Conservation (phyloP, 2,113 vertebrate species). For the Oreocharis arfaki region DNA sequence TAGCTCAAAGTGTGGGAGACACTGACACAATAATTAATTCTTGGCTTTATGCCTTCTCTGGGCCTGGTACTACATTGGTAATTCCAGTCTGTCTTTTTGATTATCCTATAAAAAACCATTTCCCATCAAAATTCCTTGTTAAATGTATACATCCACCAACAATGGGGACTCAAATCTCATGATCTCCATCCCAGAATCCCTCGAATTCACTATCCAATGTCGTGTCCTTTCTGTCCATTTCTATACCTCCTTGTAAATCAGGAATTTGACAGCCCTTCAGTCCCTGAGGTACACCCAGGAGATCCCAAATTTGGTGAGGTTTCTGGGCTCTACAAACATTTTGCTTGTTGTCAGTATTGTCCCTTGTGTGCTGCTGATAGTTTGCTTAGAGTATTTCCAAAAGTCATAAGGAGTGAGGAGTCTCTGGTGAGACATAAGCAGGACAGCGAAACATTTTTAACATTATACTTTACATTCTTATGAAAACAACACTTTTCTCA, state of each 20-base stretch:
- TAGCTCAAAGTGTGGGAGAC: neutral
- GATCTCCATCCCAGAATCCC: neutral
- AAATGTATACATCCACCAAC: neutral
- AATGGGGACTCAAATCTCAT: accelerated
- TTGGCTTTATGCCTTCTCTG: neutral
- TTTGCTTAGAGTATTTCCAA: neutral
- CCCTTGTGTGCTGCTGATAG: neutral
- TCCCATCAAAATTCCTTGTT: neutral
- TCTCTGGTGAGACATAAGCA: neutral
- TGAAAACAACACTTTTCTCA: neutral
- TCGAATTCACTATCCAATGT: neutral
- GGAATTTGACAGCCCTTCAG: neutral
- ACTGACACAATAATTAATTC: neutral
- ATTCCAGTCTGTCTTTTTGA: neutral
- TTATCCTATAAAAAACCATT: neutral
- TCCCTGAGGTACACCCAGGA: neutral
- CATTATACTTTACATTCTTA: neutral
- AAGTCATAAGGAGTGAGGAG: neutral
- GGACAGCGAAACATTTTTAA: neutral
- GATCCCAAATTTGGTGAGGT: neutral
- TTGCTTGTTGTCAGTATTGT: neutral
- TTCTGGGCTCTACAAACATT: neutral
- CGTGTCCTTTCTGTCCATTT: neutral
- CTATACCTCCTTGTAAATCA: neutral
- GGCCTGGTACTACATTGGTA: neutral